Percentiles rank a stretch among this genome's conserved stretches.
phyloP scores from a whole-genome alignment of 2,113 vertebrate genomes.

The Mesoclemmys tuberculata region DNA sequence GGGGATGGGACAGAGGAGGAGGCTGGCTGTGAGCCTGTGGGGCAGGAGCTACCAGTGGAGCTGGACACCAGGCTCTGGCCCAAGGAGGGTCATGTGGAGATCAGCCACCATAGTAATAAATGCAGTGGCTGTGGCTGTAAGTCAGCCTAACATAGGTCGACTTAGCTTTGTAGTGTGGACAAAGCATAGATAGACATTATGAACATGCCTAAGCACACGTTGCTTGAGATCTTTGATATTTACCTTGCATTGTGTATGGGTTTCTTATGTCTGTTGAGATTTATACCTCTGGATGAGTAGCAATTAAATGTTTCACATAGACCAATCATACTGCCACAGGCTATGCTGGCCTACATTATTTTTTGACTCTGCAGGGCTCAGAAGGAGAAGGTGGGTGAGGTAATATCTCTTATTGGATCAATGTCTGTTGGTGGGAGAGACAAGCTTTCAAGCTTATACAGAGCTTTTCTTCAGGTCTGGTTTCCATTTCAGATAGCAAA shows the following conservation, averaged over 20 bases:
- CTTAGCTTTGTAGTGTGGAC: too few relatives aligned
- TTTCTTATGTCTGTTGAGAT: neutral
- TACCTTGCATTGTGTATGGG: neutral
- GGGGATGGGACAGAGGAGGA: too few relatives aligned
- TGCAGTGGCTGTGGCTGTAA: too few relatives aligned
- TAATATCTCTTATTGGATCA: neutral
- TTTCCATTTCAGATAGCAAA: neutral
- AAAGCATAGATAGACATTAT: neutral
- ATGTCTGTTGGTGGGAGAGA: neutral
- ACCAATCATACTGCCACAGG: neutral
- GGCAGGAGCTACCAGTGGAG: too few relatives aligned
- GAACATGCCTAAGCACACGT: too few relatives aligned
- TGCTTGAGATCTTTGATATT: neutral
- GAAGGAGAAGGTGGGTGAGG: neutral
- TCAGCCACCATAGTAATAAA: too few relatives aligned
- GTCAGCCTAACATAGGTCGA: too few relatives aligned
- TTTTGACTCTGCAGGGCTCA: neutral
- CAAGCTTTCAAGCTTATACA: neutral
- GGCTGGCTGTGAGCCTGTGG: too few relatives aligned
- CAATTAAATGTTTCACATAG: neutral
- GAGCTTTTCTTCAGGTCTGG: neutral
- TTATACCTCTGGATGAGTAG: neutral
- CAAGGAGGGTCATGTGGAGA: too few relatives aligned
- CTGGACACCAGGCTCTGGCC: too few relatives aligned
- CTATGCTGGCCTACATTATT: neutral